Base-by-base conservation (phyloP, 2,888 invertebrate species). In the Capitulum mitella region DNA sequence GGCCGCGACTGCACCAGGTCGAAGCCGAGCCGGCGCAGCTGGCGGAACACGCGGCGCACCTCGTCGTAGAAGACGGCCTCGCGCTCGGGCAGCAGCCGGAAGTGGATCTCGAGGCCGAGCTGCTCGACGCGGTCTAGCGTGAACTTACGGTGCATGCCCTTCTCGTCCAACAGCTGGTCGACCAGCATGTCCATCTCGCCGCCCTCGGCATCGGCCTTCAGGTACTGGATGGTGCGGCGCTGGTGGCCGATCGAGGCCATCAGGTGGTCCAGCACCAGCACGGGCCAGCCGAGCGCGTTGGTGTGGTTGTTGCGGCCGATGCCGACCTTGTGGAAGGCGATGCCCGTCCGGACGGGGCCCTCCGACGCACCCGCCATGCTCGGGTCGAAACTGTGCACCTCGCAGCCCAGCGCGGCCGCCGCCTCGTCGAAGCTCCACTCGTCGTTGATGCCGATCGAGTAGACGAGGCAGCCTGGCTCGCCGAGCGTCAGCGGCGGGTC, bases 311-410 rank as follows among this genome's bases (percentile, higher is more conserved):
- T 58, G 58, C 58, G 58, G 29, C 58, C 58, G 58, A 58, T 5
- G 58, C 58, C 58, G 29, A 58, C 6, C n/a, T n/a, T 6, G 58
- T 58, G 58, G 58, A 58, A 58, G 58, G 58, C 29, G n/a, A 58
- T 29, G n/a, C 58, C 58, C 8, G 58, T 8, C 12, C 29, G 22
- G 8, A 29, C 29, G 6, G 58, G n/a, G 10, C n/a, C 6, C 2
- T 58, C 58, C n/a, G n/a, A n/a, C n/a, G n/a, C n/a, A n/a, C n/a
- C n/a, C n/a, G n/a, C n/a, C 58, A 58, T n/a, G 5, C 58, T 79
- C 3, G 82, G 86, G 80, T 85, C 85, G 82, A 84, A 86, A 2
- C 85, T 84, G 82, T 84, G 82, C 5, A 86, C 85, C 78, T 83
- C 83, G 80, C 86, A 86, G 10, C 81, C 82, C n/a, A 79, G 80